Base-by-base conservation (phyloP, 2,797 vertebrate genomes). In the Myoxocephalus aenaeus region DNA sequence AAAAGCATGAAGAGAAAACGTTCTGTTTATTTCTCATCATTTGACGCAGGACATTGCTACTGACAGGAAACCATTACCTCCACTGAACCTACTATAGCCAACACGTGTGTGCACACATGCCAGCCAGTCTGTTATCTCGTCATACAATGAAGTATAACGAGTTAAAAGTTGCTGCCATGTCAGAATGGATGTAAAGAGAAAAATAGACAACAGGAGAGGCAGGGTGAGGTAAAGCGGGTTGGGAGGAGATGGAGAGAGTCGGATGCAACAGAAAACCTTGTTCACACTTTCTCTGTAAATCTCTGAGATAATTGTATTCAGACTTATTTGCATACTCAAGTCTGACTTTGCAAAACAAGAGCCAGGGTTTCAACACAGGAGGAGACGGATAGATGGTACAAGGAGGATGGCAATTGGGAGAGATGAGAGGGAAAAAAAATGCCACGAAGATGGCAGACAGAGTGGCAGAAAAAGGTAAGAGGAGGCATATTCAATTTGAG, bases 261-360 rank as follows among this genome's bases (percentile, higher is more conserved):
- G 53, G 70, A 70, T 59, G 13, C 71, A 66, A 73, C 38, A 29
- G 25, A 62, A 75, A 64, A 17, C 38, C 15, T 50, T 63, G 25
- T 75, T 65, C 7, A 2, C 42, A 34, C 53, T 18, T 27, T 58
- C 34, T 66, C 27, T 66, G 44, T 75, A 66, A 50, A 58, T 77
- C 17, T 65, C 40, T 59, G 29, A 61, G 46, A 79, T 81, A 61
- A 76, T 77, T 77, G 59, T 72, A 40, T 65, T 76, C 34, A 61
- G 32, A 69, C 17, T 3, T 48, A 51, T 75, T 75, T 69, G 56
- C 67, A 71, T 77, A 67, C 57, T 65, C 0, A 0, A 65, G 66
- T 57, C 68, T 70, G 69, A 85, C 58, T 75, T 58, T 64, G 56
- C 63, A 62, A 50, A 65, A 34, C 27, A 44, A 78, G 42, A 80